Evolutionary conservation across 2,888 invertebrate genomes (phyloP).

Genomic region (Cerastis rubricosa): DNA sequence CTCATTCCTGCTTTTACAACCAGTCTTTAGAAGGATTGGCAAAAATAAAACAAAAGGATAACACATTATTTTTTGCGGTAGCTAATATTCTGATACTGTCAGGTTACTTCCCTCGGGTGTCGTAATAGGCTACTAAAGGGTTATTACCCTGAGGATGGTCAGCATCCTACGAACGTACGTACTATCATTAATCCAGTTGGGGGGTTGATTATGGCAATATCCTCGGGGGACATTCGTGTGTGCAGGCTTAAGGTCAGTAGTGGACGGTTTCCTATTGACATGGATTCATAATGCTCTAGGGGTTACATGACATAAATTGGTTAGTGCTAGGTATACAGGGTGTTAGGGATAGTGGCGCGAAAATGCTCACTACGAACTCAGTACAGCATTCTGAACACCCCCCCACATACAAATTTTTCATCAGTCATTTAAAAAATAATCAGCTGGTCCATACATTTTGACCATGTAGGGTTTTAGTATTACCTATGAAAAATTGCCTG

Average conservation of each 20-base stretch:
- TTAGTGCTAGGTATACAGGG: not conserved
- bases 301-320: constrained; percentile 25
- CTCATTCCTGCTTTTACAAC: constrained; percentile 33
- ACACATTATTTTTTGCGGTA: constrained; percentile 13
- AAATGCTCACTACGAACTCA: no score
- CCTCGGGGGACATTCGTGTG: constrained; percentile 26
- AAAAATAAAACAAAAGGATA: constrained; percentile 42
- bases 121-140: constrained; percentile 51
- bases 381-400: no score
- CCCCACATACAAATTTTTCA: no score
- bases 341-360: no score
- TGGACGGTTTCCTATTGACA: constrained; percentile 36
- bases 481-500: no score
- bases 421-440: no score
- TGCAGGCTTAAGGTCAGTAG: constrained; percentile 29
- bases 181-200: constrained; percentile 48
- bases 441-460: no score
- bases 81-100: constrained; percentile 35
- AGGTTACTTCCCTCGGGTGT: constrained; percentile 39
- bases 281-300: constrained; percentile 30
- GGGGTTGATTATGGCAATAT: constrained; percentile 39
- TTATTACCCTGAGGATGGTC: constrained; percentile 46
- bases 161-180: constrained; percentile 44
- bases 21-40: constrained; percentile 16
- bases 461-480: no score